Percentiles rank a stretch among this genome's conserved stretches.
These are phyloP conservation scores for Botia almorhae DNA, from an alignment of 2,797 vertebrate species.

Conservation along the genomic window DNA sequence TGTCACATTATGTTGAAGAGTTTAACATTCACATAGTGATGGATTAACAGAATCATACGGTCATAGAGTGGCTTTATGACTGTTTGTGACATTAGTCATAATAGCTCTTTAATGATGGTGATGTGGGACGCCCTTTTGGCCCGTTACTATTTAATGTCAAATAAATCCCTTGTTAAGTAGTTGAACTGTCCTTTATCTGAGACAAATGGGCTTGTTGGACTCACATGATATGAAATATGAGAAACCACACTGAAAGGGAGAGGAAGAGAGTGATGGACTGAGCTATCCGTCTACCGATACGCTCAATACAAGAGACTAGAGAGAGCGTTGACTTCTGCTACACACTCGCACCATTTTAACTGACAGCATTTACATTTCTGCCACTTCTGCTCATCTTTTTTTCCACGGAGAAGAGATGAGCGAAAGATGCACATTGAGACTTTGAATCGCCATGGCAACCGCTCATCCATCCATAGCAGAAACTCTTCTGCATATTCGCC, in stretches of 20 bases:
- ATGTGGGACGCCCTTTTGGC: constrained; percentile 23
- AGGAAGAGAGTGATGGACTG: background rate
- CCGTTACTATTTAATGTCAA: constrained; percentile 33
- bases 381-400: background rate
- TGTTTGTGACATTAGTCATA: constrained; percentile 24
- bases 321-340: background rate
- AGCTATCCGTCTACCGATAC: background rate
- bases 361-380: background rate
- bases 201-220: constrained; percentile 18
- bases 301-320: background rate
- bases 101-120: constrained; percentile 4
- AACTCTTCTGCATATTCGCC: constrained; percentile 81
- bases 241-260: constrained; percentile 50
- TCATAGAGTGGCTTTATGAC: constrained; percentile 54
- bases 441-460: constrained; percentile 33
- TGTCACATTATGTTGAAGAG: background rate
- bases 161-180: constrained; percentile 40
- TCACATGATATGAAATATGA: constrained; percentile 20
- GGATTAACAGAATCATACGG: constrained; percentile 8
- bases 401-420: background rate
- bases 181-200: constrained; percentile 24
- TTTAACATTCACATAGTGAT: constrained; percentile 22
- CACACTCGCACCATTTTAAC: background rate
- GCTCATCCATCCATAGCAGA: constrained; percentile 56
- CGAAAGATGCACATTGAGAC: background rate